Evolutionary conservation across 2,888 invertebrate genomes (phyloP), one percentile per base, ranked within the genome.

Genomic region (Gryllus longicercus): DNA sequence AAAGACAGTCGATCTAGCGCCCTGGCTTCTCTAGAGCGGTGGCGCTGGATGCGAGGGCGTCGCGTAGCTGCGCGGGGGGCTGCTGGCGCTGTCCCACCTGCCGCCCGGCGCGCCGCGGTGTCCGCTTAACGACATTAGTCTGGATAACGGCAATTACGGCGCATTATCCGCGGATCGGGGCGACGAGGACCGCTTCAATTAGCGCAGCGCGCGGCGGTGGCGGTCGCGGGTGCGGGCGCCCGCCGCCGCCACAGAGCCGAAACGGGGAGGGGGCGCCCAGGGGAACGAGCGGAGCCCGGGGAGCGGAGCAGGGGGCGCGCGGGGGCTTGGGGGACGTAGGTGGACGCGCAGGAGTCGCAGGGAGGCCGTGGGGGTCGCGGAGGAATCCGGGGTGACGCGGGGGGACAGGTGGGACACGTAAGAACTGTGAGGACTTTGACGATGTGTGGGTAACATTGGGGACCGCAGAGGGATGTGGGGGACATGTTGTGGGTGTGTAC

Each of bases 111-210:
- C 63, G 63, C n/a, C 16, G 63, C n/a, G 63, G 63, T n/a, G 63
- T 63, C 63, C n/a, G 63, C 63, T 63, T 63, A 63, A 63, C 63
- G 63, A 63, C n/a, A 63, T 63, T 63, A 63, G 63, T 14, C 63
- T 18, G 63, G 63, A 63, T 63, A n/a, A 14, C 14, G 63, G 63
- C 63, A 63, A 63, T 63, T 63, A 63, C 63, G 63, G 16, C 14
- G 63, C 63, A 63, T 63, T 63, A 11, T 63, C 63, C 63, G 63
- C 63, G n/a, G 63, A 63, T 63, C 63, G n/a, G 63, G 14, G 63
- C 63, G n/a, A 14, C 63, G 63, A 63, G 16, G 63, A 10, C n/a
- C 63, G n/a, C n/a, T 63, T 63, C 14, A 63, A 63, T 63, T 63
- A 63, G 63, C 63, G n/a, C 16, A 3, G 63, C n/a, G 63, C 8